Conservation (phyloP, 2,113 vertebrate species). For the Leucoraja erinaceus region DNA sequence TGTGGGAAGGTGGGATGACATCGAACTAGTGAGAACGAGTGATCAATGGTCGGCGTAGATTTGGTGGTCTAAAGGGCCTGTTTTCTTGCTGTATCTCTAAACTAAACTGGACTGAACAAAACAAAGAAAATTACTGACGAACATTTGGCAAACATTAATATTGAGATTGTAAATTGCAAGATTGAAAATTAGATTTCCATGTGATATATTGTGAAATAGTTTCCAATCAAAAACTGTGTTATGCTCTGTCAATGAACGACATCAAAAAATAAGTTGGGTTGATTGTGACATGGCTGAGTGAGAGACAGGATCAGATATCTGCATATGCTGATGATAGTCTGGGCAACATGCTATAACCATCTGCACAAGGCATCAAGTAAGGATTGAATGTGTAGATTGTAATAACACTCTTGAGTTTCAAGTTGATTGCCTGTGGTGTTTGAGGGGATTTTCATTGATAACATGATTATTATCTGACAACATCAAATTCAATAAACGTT, state of each 20-base stretch:
- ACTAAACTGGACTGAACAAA: too few species aligned
- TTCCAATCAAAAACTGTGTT: background rate
- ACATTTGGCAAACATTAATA: conserved; percentile 9
- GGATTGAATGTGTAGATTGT: background rate
- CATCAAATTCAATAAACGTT: background rate
- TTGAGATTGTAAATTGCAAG: too few species aligned
- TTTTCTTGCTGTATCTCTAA: too few species aligned
- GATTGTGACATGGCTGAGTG: background rate
- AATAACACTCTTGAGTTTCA: background rate
- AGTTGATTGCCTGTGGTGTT: background rate
- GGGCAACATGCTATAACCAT: background rate
- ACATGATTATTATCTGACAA: background rate
- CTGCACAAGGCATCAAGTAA: background rate
- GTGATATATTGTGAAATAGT: background rate
- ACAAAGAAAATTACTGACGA: background rate
- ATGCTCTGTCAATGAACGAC: background rate
- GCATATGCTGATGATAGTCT: background rate
- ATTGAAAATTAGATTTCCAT: background rate
- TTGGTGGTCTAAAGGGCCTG: too few species aligned
- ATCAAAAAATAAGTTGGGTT: background rate
- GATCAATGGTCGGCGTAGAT: too few species aligned
- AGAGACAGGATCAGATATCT: background rate
- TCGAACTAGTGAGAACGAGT: too few species aligned
- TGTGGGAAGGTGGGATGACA: too few species aligned
- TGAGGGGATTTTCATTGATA: background rate